Evolutionary conservation across 2,888 invertebrate species (phyloP).

Genomic region (Saturnia pavonia): DNA sequence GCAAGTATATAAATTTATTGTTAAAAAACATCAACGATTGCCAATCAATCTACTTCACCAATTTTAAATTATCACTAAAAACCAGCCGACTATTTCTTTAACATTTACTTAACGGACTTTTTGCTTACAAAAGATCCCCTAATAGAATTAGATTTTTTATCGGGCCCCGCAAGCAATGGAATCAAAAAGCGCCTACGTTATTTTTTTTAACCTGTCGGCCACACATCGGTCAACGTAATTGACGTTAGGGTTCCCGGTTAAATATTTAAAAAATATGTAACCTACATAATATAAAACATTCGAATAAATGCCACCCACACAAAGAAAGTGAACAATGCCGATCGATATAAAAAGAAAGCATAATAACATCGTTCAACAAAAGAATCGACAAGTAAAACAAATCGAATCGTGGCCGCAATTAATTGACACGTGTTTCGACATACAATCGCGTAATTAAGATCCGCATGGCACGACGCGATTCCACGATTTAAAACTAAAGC

Average conservation of each 20-base stretch:
- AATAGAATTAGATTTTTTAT: conserved; percentile 17
- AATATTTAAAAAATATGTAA: neutral
- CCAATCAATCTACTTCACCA: neutral
- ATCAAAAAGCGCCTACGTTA: conserved; percentile 8
- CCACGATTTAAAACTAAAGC: neutral
- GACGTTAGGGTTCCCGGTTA: neutral
- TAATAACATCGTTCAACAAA: conserved; percentile 25
- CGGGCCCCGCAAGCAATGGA: conserved; percentile 7
- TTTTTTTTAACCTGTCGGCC: conserved; percentile 11
- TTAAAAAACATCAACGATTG: neutral
- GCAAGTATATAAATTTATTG: too few species aligned
- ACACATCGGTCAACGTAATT: conserved; percentile 6
- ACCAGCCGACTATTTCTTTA: neutral
- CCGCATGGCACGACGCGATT: conserved; percentile 49
- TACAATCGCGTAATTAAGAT: conserved; percentile 62
- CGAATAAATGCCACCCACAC: conserved; percentile 14
- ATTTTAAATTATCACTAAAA: conserved; percentile 2
- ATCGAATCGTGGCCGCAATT: conserved; percentile 44
- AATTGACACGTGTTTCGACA: conserved; percentile 59
- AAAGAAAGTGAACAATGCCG: conserved; percentile 1
- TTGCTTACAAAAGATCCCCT: conserved; percentile 14
- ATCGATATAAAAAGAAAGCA: conserved; percentile 3
- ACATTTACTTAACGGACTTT: conserved; percentile 13
- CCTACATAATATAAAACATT: neutral
- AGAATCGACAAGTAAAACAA: conserved; percentile 39